A percentile compares a stretch with the other conserved stretches of the same genome.
phyloP scores from a whole-genome alignment of 2,888 invertebrate species.

The Euzetes globulus region DNA sequence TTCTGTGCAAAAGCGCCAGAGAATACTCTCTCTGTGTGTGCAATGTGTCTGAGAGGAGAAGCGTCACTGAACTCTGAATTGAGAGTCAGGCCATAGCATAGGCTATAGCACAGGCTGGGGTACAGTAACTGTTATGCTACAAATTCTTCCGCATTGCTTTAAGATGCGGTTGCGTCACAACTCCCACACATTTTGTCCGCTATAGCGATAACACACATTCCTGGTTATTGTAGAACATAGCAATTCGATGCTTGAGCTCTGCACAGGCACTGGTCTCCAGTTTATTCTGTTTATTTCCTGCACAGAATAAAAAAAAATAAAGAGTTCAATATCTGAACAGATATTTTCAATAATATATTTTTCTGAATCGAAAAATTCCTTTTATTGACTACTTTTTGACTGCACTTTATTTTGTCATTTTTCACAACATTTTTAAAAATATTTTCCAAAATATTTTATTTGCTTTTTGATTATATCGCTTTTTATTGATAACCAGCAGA shows the following conservation, averaged over 20 bases:
- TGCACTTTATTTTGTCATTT: too few relatives aligned
- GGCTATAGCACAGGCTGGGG: not conserved
- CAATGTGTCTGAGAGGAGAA: not conserved
- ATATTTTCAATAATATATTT: too few relatives aligned
- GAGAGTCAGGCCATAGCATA: not conserved
- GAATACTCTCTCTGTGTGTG: not conserved
- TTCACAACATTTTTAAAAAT: too few relatives aligned
- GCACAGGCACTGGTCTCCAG: not conserved
- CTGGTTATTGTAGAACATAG: not conserved
- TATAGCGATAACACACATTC: slow-evolving; percentile 8
- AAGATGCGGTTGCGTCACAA: slow-evolving; percentile 28
- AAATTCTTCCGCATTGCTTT: slow-evolving; percentile 27
- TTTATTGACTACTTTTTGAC: too few relatives aligned
- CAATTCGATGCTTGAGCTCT: not conserved
- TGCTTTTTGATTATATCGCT: too few relatives aligned
- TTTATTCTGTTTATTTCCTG: not conserved
- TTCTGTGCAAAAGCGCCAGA: not conserved
- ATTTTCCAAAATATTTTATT: too few relatives aligned
- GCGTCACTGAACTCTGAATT: slow-evolving; percentile 28
- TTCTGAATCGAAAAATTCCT: too few relatives aligned
- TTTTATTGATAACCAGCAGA: too few relatives aligned
- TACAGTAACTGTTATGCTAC: not conserved
- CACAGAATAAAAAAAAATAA: too few relatives aligned
- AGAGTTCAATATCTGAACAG: not conserved
- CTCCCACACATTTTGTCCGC: slow-evolving; percentile 16